Percentiles rank a stretch among this genome's conserved stretches.
Conservation (phyloP, 2,797 vertebrate species). For the Ptychadena robeensis region DNA sequence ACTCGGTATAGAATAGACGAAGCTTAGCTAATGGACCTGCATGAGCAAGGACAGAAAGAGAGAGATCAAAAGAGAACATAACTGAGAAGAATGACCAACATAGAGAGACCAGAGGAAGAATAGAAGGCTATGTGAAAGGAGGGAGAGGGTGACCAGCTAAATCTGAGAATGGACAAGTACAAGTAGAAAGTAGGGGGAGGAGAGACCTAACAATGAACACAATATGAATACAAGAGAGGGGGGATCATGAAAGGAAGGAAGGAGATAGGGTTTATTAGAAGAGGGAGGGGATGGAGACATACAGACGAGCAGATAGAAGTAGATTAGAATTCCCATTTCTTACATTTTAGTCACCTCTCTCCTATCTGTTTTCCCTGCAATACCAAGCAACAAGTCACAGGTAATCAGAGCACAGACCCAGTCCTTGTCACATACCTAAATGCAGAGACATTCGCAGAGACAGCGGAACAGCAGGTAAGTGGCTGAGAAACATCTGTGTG, state of each 20-base stretch:
- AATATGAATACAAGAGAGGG: constrained; percentile 21
- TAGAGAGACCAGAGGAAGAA: neutral
- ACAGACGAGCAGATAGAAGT: constrained; percentile 20
- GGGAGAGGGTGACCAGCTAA: constrained; percentile 3
- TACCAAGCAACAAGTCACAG: constrained; percentile 49
- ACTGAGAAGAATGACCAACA: neutral
- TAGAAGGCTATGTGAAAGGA: neutral
- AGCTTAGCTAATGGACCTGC: neutral
- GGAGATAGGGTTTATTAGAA: constrained; percentile 25
- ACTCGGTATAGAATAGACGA: neutral
- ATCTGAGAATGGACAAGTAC: constrained; percentile 18
- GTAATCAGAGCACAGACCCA: constrained; percentile 18
- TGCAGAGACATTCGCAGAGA: constrained; percentile 33
- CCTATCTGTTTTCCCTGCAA: constrained; percentile 1
- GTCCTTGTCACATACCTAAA: constrained; percentile 9
- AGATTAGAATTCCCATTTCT: constrained; percentile 18
- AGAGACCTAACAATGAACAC: constrained; percentile 15
- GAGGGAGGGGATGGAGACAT: constrained; percentile 20
- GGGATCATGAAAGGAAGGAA: constrained; percentile 8
- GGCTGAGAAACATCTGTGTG: neutral
- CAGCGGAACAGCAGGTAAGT: constrained; percentile 51
- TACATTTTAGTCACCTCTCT: constrained; percentile 23
- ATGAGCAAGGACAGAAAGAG: neutral
- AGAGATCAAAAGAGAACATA: neutral
- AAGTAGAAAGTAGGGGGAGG: constrained; percentile 7